Base-by-base conservation (phyloP, 23 tunicate species). In the Trididemnum clinides region DNA sequence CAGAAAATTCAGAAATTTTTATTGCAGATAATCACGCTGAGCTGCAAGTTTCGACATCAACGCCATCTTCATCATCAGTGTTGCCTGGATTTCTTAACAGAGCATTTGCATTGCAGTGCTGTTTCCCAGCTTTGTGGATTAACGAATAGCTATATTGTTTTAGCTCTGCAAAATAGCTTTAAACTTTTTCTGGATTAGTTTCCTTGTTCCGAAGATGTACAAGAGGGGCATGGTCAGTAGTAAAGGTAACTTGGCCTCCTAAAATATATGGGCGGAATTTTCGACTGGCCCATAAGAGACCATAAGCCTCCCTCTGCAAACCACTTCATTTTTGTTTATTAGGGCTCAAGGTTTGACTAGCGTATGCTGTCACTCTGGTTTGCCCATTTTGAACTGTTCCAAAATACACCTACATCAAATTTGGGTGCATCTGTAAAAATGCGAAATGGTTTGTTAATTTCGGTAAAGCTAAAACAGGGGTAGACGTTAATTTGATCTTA, bases 161-260 rank as follows among this genome's bases (percentile, higher is more conserved):
- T 44, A 44, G 15, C 15, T 44, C 54, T 7, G 15, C 54, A 44
- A 44, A 44, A 44, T 44, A 44, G 15, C 12, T 15, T 44, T 44
- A 15, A 7, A 44, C 54, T 44, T 44, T 44, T 44, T 44, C 54
- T 7, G 54, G 54, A 44, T 7, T 44, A 44, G 12, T 44, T 15
- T 44, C 54, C 15, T 44, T 44, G 10, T 44, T 44, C 15, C 54
- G 10, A 44, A 44, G 54, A 15, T 44, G 54, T 7, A 44, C 54
- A 2, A 64, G 86, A 25, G 86, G 18, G 1, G 86, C 86, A 23
- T 82, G 86, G 57, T 82, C 86, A 0, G 76, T 59, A 1, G 62
- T 34, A 1, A 82, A 23, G 18, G 37, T 31, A 64, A 64, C 38
- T 7, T 70, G 57, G 35, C 86, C 28, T 15, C 86, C 86, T n/a